Percentiles rank a stretch among this genome's conserved stretches.
phyloP scores from a whole-genome alignment of 2,888 invertebrate species.

The Tetheella fluctuosa region DNA sequence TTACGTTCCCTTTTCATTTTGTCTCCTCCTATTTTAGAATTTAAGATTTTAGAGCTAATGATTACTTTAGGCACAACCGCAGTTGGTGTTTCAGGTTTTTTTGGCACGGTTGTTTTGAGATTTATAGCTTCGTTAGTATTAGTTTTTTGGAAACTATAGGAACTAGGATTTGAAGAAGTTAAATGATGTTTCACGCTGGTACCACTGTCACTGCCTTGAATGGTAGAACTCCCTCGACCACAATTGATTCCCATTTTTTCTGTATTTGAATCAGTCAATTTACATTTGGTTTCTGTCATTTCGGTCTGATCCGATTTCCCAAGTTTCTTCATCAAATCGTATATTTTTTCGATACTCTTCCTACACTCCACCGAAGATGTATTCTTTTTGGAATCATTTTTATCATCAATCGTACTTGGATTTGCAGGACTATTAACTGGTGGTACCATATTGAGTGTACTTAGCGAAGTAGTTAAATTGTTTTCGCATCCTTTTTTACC shows the following conservation, averaged over 20 bases:
- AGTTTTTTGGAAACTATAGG: conserved; percentile 53
- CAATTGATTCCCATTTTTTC: conserved; percentile 27
- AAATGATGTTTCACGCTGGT: conserved; percentile 64
- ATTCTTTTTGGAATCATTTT: conserved; percentile 36
- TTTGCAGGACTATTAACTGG: conserved; percentile 37
- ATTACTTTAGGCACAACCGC: conserved; percentile 64
- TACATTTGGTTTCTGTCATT: conserved; percentile 31
- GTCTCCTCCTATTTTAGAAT: conserved; percentile 42
- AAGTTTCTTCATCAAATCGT: conserved; percentile 64
- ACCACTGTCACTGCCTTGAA: conserved; percentile 63
- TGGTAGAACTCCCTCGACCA: conserved; percentile 35
- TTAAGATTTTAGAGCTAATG: conserved; percentile 57
- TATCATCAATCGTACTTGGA: conserved; percentile 22
- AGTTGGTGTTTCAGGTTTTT: conserved; percentile 31
- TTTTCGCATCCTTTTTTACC: conserved; percentile 13
- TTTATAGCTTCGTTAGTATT: conserved; percentile 25
- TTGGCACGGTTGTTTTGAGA: conserved; percentile 22
- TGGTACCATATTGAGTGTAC: conserved; percentile 28
- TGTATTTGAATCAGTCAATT: conserved; percentile 19
- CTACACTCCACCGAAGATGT: conserved; percentile 57
- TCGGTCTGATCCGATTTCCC: conserved; percentile 41
- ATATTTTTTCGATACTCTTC: conserved; percentile 74
- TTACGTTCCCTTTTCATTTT: conserved; percentile 49
- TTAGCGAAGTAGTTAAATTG: conserved; percentile 23
- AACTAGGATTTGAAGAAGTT: conserved; percentile 56